These are phyloP conservation scores for Palloptera scutellata DNA, from an alignment of 2,888 invertebrate species.

Conservation along the genomic window DNA sequence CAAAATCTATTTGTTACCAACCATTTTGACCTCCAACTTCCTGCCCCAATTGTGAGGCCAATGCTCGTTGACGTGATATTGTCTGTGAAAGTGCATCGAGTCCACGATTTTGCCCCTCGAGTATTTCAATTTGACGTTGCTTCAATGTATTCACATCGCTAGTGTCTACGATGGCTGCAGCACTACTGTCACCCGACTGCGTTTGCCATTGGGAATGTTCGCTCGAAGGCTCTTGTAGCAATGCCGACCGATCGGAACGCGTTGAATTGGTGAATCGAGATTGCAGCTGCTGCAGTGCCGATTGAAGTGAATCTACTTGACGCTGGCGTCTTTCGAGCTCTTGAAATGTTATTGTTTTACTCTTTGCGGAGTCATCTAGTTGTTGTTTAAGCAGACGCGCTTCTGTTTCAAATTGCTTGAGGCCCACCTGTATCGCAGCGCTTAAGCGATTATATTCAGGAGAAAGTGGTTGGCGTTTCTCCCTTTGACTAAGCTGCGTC, in stretches of 20 bases:
- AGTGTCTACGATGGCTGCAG: slow-evolving; percentile 62
- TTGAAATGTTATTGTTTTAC: slow-evolving; percentile 49
- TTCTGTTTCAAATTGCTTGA: slow-evolving; percentile 72
- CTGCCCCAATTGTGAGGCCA: slow-evolving; percentile 76
- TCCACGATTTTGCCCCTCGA: slow-evolving; percentile 80
- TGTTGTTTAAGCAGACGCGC: slow-evolving; percentile 69
- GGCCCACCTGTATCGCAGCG: slow-evolving; percentile 68
- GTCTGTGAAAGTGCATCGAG: slow-evolving; percentile 78
- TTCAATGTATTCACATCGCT: slow-evolving; percentile 65
- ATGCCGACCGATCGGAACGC: slow-evolving; percentile 37
- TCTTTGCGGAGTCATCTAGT: slow-evolving; percentile 65
- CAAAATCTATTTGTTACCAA: slow-evolving; percentile 54
- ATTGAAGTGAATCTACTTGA: slow-evolving; percentile 70
- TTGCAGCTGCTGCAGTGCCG: slow-evolving; percentile 69
- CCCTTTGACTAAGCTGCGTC: slow-evolving; percentile 69
- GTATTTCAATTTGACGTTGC: slow-evolving; percentile 68
- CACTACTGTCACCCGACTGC: slow-evolving; percentile 58
- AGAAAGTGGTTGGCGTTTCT: slow-evolving; percentile 66
- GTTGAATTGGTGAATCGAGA: slow-evolving; percentile 51
- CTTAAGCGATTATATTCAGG: slow-evolving; percentile 70
- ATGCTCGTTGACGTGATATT: slow-evolving; percentile 77
- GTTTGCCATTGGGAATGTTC: slow-evolving; percentile 28
- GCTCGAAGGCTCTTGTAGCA: slow-evolving; percentile 29
- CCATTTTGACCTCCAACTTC: slow-evolving; percentile 84
- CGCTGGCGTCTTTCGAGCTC: slow-evolving; percentile 71